These are phyloP conservation scores for Metopia argyrocephala DNA, from an alignment of 2,888 invertebrate genomes.

Conservation along the genomic window DNA sequence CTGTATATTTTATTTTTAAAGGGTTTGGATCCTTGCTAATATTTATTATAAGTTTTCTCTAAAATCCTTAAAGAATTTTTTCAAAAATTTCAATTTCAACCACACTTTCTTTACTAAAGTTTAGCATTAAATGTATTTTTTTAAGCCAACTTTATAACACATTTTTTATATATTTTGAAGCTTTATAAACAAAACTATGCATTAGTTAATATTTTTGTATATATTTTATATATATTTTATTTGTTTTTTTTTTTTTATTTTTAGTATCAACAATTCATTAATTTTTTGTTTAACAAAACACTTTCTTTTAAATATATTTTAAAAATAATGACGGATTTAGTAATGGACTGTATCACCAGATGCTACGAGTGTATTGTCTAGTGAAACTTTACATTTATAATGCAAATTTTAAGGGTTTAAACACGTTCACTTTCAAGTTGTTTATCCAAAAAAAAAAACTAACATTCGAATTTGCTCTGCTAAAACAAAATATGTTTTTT, in stretches of 20 bases:
- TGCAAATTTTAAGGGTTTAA: slow-evolving; percentile 31
- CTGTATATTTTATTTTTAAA: too few species aligned
- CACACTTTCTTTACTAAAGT: background rate
- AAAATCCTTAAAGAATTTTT: too few species aligned
- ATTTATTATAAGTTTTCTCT: too few species aligned
- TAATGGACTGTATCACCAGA: slow-evolving; percentile 14
- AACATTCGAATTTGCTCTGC: too few species aligned
- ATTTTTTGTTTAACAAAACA: background rate
- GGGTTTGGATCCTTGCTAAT: too few species aligned
- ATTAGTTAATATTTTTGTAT: background rate
- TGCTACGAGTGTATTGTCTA: background rate
- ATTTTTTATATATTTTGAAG: background rate
- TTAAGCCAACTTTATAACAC: background rate
- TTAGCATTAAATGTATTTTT: background rate
- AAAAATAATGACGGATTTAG: slow-evolving; percentile 33
- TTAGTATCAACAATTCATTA: background rate
- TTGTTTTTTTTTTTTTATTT: background rate
- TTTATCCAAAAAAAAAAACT: too few species aligned
- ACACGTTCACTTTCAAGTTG: slow-evolving; percentile 30
- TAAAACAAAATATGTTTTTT: too few species aligned
- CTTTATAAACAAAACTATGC: background rate
- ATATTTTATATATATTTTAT: background rate
- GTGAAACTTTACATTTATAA: slow-evolving; percentile 26
- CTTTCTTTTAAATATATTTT: background rate
- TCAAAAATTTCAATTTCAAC: background rate